Percentiles rank a stretch among this genome's conserved stretches.
Conservation (phyloP, 2,888 invertebrate genomes). For the Octonoba sinensis region DNA sequence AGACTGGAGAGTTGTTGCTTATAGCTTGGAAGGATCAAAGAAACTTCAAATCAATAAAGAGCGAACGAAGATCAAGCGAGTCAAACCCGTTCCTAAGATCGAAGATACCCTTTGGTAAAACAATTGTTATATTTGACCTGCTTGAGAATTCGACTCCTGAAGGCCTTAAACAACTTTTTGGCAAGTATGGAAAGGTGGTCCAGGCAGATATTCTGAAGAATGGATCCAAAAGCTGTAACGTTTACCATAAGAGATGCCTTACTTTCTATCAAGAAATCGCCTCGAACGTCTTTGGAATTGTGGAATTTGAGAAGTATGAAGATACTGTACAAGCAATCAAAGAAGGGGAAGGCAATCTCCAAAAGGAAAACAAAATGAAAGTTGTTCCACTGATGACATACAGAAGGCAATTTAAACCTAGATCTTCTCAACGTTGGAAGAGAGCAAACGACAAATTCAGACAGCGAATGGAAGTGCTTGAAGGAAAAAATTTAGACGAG, state of each 20-base stretch:
- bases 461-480: neutral
- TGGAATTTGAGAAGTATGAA: slow-evolving; percentile 90
- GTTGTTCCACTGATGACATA: slow-evolving; percentile 40
- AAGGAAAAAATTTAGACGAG: neutral
- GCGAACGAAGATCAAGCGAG: slow-evolving; percentile 88
- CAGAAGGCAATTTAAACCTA: neutral
- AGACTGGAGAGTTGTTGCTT: slow-evolving; percentile 93
- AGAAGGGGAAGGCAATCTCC: slow-evolving; percentile 32
- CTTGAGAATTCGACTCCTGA: slow-evolving; percentile 87
- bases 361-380: slow-evolving; percentile 44
- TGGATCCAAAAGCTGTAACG: slow-evolving; percentile 78
- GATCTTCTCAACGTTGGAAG: neutral
- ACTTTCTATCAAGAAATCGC: slow-evolving; percentile 83
- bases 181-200: slow-evolving; percentile 89
- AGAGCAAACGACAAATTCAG: slow-evolving; percentile 2
- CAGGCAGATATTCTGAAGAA: slow-evolving; percentile 88
- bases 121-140: slow-evolving; percentile 88
- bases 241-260: slow-evolving; percentile 89
- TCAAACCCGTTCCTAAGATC: slow-evolving; percentile 87
- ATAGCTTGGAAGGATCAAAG: slow-evolving; percentile 82
- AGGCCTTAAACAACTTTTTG: slow-evolving; percentile 88
- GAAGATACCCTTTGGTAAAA: slow-evolving; percentile 94
- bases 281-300: slow-evolving; percentile 86
- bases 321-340: slow-evolving; percentile 83
- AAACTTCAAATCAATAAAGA: slow-evolving; percentile 90